Conservation (phyloP, 2,888 invertebrate genomes). For the Blera fallax region DNA sequence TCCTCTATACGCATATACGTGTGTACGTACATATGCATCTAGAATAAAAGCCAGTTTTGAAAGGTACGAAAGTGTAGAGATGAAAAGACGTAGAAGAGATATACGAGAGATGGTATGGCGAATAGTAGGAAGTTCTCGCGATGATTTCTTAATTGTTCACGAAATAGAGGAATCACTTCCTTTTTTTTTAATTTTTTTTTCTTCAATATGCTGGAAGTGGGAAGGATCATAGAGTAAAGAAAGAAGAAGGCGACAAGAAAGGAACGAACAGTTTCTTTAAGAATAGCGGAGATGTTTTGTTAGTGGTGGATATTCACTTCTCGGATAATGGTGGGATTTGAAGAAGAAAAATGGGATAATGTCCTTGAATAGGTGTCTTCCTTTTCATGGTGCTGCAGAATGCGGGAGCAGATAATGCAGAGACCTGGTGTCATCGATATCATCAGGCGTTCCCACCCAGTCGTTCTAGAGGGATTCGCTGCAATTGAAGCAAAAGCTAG, state of each 20-base stretch:
- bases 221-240: neutral
- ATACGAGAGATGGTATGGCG: neutral
- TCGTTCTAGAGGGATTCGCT: too few relatives aligned
- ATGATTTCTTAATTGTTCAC: conserved; percentile 70
- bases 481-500: too few relatives aligned
- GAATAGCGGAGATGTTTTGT: neutral
- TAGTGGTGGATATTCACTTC: neutral
- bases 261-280: neutral
- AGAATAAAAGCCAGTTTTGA: conserved; percentile 35
- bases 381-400: too few relatives aligned
- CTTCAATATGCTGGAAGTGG: neutral
- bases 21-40: too few relatives aligned
- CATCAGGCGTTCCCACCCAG: too few relatives aligned
- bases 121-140: conserved; percentile 41
- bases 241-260: neutral
- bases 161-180: conserved; percentile 53
- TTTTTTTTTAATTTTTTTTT: neutral
- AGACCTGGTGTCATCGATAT: too few relatives aligned
- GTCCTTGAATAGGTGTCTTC: too few relatives aligned
- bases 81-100: neutral
- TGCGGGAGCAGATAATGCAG: too few relatives aligned
- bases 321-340: neutral
- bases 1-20: conserved; percentile 49
- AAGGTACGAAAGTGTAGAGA: neutral
- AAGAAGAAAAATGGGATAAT: too few relatives aligned